Conservation (phyloP, 2,797 vertebrate species). For the Cynopterus sphinx region DNA sequence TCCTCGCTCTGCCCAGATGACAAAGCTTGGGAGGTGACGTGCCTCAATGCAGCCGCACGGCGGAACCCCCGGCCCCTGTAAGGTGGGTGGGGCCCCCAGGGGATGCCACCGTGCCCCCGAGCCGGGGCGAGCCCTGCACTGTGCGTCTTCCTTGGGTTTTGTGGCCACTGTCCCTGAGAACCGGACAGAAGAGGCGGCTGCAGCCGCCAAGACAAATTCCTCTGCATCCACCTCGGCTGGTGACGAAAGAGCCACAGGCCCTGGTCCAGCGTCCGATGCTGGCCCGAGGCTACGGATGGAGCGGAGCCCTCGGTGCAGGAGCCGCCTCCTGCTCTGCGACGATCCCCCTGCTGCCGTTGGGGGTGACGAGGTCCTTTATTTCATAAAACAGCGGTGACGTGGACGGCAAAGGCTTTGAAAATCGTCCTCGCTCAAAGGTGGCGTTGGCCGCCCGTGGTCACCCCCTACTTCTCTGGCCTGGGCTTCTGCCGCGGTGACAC, state of each 20-base stretch:
- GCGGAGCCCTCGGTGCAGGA: not conserved
- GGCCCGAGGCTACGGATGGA: accelerated
- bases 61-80: not conserved
- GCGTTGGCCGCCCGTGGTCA: accelerated
- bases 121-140: not conserved
- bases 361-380: not conserved
- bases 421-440: not conserved
- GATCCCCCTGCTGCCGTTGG: not conserved
- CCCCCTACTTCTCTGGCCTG: not conserved
- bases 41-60: accelerated
- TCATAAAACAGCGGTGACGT: not conserved
- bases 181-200: not conserved
- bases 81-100: accelerated
- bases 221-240: not conserved
- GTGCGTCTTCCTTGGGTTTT: too few species aligned
- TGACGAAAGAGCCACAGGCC: not conserved
- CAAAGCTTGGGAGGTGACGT: not conserved
- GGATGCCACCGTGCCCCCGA: not conserved
- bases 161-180: not conserved
- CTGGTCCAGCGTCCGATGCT: too few species aligned
- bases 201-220: not conserved
- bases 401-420: not conserved
- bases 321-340: not conserved
- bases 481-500: not conserved
- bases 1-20: not conserved